Conservation (phyloP, 2,797 vertebrate genomes). For the Sebastes taczanowskii region DNA sequence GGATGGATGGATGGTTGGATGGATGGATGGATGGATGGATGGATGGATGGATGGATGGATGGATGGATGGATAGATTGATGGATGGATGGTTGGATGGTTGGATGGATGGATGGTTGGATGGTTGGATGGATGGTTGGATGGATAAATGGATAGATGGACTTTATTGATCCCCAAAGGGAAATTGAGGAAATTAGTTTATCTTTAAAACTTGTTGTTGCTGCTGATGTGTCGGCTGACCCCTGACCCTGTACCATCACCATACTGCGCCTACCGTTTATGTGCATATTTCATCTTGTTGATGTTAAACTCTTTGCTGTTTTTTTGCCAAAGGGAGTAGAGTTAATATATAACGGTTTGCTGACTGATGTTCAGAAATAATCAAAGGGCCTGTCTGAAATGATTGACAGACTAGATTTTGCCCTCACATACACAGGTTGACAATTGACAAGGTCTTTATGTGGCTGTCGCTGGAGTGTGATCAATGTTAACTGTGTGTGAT, state of each 20-base stretch:
- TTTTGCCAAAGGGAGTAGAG: neutral
- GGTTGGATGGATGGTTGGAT: no score
- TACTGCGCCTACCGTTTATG: neutral
- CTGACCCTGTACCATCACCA: neutral
- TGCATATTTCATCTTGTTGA: no score
- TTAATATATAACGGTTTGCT: conserved; percentile 16
- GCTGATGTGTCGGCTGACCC: neutral
- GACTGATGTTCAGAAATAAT: conserved; percentile 42
- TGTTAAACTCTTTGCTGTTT: conserved; percentile 10
- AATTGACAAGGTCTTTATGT: conserved; percentile 41
- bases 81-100: accelerated
- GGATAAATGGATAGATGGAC: no score
- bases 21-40: no score
- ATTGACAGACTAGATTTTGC: conserved; percentile 35
- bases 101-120: no score
- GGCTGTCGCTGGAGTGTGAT: conserved; percentile 25
- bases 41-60: no score
- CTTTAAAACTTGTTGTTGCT: neutral
- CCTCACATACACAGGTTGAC: conserved; percentile 19
- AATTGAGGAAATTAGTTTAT: neutral
- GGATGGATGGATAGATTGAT: no score
- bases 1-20: no score
- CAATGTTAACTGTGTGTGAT: conserved; percentile 27
- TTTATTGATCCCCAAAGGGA: no score
- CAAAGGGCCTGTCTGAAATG: conserved; percentile 44